Evolutionary conservation across 2,888 invertebrate species (phyloP), one percentile per base, ranked within the genome.

Genomic region (Ryuthela nishihirai): DNA sequence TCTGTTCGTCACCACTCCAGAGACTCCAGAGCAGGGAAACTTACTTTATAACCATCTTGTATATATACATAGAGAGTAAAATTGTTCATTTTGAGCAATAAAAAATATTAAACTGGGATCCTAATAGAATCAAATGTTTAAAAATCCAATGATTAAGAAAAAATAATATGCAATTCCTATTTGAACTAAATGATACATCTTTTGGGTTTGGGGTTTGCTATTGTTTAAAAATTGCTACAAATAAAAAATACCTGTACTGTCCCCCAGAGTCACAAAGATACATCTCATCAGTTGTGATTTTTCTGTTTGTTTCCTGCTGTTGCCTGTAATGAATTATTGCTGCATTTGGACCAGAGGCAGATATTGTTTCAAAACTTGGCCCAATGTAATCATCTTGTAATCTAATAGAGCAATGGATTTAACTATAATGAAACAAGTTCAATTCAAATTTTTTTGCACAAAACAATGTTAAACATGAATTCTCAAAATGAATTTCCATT

Each of bases 211-310:
- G n/a, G n/a, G n/a, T n/a, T n/a, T n/a, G n/a, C n/a, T n/a, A n/a
- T n/a, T n/a, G n/a, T n/a, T n/a, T n/a, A n/a, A n/a, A n/a, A n/a
- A n/a, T n/a, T n/a, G n/a, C n/a, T n/a, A n/a, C n/a, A n/a, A n/a
- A n/a, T n/a, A n/a, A n/a, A n/a, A n/a, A n/a, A 15, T 65, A 79
- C 79, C 80, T 81, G 75, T 95, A 98, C 73, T 98, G 98, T 46
- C 90, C 95, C 17, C 98, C 99, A 1, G 97, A 95, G 74, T 99
- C 99, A 67, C 95, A 85, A 1, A 99, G 79, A 74, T 93, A 98
- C 62, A 97, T 76, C 65, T 89, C 85, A 17, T 83, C 77, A 1
- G 77, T 76, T 12, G 81, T 83, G 10, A 98, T 83, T 12, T 77
- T 77, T 12, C 84, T 77, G 45, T 83, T 82, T 3, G 84, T 79